Evolutionary conservation across 2,113 vertebrate genomes (phyloP).

Genomic region (Cololabis saira): DNA sequence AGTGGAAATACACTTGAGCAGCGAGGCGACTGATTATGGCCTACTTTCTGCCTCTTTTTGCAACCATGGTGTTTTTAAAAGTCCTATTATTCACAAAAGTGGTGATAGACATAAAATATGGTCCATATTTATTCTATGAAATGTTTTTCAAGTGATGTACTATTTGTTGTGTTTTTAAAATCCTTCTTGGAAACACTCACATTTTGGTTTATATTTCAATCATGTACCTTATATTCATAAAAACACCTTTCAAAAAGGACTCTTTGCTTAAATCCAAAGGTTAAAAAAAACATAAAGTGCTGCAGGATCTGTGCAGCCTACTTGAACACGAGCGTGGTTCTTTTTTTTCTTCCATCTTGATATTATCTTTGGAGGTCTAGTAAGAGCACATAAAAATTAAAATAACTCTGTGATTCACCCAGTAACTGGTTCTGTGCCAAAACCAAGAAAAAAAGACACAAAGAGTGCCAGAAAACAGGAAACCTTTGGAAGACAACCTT

Average conservation of each 20-base stretch:
- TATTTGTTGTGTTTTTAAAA: background rate
- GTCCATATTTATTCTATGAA: background rate
- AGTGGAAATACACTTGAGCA: slow-evolving; percentile 52
- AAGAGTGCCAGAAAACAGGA: slow-evolving; percentile 3
- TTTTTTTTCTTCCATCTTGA: slow-evolving; percentile 4
- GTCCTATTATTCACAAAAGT: slow-evolving; percentile 39
- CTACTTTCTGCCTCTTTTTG: slow-evolving; percentile 66
- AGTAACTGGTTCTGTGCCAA: slow-evolving; percentile 44
- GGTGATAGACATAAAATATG: slow-evolving; percentile 14
- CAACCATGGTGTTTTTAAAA: slow-evolving; percentile 47
- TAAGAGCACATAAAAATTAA: slow-evolving; percentile 28
- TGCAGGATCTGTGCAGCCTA: slow-evolving; percentile 17
- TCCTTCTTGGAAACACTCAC: too few relatives aligned
- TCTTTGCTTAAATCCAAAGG: background rate
- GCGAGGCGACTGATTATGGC: slow-evolving; percentile 49
- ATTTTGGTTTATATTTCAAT: background rate
- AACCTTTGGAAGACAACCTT: slow-evolving; percentile 30
- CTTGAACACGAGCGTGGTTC: slow-evolving; percentile 4
- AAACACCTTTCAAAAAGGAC: background rate
- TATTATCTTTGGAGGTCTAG: slow-evolving; percentile 27
- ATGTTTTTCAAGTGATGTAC: background rate
- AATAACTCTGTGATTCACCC: slow-evolving; percentile 55
- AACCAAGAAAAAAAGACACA: slow-evolving; percentile 8
- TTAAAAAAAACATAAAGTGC: background rate
- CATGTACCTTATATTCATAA: slow-evolving; percentile 1